A percentile compares a stretch with the other conserved stretches of the same genome.
Evolutionary conservation across 2,797 vertebrate species (phyloP).

Genomic region (Peromyscus nudipes): DNA sequence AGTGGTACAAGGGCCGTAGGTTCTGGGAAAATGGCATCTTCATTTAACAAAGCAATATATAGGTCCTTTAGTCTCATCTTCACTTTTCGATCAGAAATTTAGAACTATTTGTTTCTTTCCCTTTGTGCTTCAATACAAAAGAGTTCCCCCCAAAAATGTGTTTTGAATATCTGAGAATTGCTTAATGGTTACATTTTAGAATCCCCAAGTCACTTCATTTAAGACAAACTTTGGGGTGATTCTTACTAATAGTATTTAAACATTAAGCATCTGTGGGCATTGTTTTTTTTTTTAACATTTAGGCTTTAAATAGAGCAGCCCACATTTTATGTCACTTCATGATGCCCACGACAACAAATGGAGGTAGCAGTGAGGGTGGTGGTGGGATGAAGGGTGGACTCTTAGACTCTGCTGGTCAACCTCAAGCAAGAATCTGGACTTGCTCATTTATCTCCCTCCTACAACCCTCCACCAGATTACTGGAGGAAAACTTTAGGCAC

Average conservation of each 20-base stretch:
- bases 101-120: slow-evolving; percentile 63
- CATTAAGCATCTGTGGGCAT: neutral
- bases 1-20: neutral
- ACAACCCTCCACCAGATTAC: slow-evolving; percentile 2
- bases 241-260: neutral
- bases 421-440: neutral
- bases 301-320: slow-evolving; percentile 4
- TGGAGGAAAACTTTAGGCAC: slow-evolving; percentile 61
- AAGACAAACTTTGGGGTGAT: neutral
- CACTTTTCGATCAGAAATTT: slow-evolving; percentile 68
- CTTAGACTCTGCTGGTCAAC: neutral
- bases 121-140: slow-evolving; percentile 75
- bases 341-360: slow-evolving; percentile 26
- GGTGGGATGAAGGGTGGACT: neutral
- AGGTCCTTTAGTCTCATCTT: neutral
- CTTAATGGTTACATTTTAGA: slow-evolving; percentile 62
- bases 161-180: slow-evolving; percentile 57
- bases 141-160: neutral
- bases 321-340: slow-evolving; percentile 52
- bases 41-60: neutral
- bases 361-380: neutral
- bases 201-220: neutral
- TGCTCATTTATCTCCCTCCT: neutral
- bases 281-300: slow-evolving; percentile 25
- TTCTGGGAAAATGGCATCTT: slow-evolving; percentile 35